Evolutionary conservation across 1,140 invertebrate species (phyloP), one percentile per base, ranked within the genome.

Genomic region (Lerema accius): DNA sequence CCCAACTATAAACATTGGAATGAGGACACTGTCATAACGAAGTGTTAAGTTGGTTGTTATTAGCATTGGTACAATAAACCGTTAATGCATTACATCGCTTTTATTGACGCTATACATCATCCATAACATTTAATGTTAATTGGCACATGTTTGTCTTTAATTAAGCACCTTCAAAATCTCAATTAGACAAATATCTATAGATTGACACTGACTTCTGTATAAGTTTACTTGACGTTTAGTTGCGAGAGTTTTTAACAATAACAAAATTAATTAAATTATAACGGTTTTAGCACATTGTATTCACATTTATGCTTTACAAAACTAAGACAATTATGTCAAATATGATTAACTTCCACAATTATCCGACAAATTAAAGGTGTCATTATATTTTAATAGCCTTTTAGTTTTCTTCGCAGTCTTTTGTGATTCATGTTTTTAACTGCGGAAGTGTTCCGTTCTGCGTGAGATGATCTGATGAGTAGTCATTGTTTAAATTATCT

Each of bases 401-500:
- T 39, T 37, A 51, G 49, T 51, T 51, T 51, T 51, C 49, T 51
- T 51, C 48, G 60, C 68, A 64, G 71, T 71, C 58, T 69, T 70
- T 76, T 68, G 59, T 68, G 73, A 50, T 74, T 63, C 63, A 69
- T 62, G 59, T 73, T 70, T 65, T 72, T 76, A 75, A 71, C 67
- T 63, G 69, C 73, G 78, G 78, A 80, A 77, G 70, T 68, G 71
- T 81, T 76, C 81, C 73, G 77, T 81, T 83, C 75, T 55, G 55
- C 65, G 76, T 75, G 68, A 60, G 73, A 79, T 65, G 48, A 56
- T 77, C 63, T 58, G 73, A 11, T 55, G 43, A 4, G 40, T 45
- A 32, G 4, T 45, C 23, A 56, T 56, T 56, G 40, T 56, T 43
- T 32, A 15, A 32, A 13, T 56, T 56, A 56, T 56, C 53, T 13